A percentile compares a stretch with the other conserved stretches of the same genome.
Evolutionary conservation across 2,888 invertebrate species (phyloP).

Genomic region (Synergus itoensis): DNA sequence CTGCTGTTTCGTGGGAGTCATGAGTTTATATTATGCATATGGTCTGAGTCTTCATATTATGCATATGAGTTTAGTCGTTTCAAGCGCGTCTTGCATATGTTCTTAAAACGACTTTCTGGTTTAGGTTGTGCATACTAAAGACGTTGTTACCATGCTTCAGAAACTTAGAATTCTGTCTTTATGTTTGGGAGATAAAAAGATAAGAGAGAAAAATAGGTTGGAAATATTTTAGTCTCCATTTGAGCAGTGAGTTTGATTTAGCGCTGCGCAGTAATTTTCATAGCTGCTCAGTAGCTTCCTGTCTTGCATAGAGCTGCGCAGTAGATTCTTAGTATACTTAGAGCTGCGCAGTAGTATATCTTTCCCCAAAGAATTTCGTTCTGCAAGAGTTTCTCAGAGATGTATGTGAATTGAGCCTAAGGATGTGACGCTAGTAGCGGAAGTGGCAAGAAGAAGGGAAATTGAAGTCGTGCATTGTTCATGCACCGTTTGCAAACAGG

Average conservation of each 20-base stretch:
- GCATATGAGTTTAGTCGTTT: conserved; percentile 36
- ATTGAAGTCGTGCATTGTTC: conserved; percentile 59
- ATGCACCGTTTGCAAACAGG: conserved; percentile 62
- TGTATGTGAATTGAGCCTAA: background rate
- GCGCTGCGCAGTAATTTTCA: background rate
- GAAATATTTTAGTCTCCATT: background rate
- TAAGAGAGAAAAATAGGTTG: background rate
- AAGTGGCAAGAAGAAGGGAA: conserved; percentile 29
- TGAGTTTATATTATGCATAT: conserved; percentile 17
- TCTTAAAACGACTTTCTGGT: conserved; percentile 24
- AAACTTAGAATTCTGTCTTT: conserved; percentile 7
- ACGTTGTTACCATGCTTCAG: background rate
- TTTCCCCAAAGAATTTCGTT: too few relatives aligned
- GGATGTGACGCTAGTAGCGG: background rate
- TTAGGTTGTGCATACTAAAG: conserved; percentile 37
- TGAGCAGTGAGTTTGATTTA: background rate
- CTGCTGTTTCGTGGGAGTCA: conserved; percentile 21
- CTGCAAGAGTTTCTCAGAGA: background rate
- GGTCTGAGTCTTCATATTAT: conserved; percentile 34
- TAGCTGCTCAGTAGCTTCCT: too few relatives aligned
- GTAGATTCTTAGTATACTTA: too few relatives aligned
- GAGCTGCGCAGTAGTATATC: background rate
- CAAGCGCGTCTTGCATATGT: conserved; percentile 1
- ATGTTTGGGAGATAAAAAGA: background rate
- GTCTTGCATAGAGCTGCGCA: too few relatives aligned